phyloP scores from a whole-genome alignment of 2,888 invertebrate species.

The Melanophora roralis region DNA sequence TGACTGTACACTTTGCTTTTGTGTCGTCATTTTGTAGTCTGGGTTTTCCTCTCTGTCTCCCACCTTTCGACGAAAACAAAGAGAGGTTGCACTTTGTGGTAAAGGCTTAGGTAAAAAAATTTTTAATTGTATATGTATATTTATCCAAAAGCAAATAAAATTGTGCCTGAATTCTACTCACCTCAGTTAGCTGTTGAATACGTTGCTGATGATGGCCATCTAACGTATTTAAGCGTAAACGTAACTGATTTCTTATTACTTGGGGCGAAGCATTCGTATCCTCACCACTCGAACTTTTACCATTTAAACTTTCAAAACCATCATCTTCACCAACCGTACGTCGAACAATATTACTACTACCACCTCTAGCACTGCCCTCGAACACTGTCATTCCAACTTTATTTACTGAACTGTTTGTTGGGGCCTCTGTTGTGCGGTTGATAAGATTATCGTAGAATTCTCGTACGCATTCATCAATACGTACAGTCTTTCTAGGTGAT shows the following conservation, averaged over 20 bases:
- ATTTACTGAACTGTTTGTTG: neutral
- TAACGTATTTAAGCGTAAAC: slow-evolving; percentile 68
- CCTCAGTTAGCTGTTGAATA: slow-evolving; percentile 35
- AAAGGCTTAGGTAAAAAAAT: slow-evolving; percentile 7
- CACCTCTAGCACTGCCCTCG: neutral
- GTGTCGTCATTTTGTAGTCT: slow-evolving; percentile 63
- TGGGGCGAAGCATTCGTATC: slow-evolving; percentile 68
- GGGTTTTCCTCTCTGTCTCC: slow-evolving; percentile 63
- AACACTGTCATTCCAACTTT: neutral
- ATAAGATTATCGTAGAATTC: slow-evolving; percentile 67
- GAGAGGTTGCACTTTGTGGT: slow-evolving; percentile 1
- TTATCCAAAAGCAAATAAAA: neutral
- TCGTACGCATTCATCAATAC: slow-evolving; percentile 64
- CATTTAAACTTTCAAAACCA: slow-evolving; percentile 91
- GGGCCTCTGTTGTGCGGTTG: slow-evolving; percentile 45
- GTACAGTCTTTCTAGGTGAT: slow-evolving; percentile 58
- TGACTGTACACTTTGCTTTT: slow-evolving; percentile 25
- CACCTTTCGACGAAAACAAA: slow-evolving; percentile 29
- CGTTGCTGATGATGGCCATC: slow-evolving; percentile 32
- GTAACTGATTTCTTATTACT: slow-evolving; percentile 66
- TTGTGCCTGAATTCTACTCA: slow-evolving; percentile 12
- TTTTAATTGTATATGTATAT: too few relatives aligned
- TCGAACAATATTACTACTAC: slow-evolving; percentile 53
- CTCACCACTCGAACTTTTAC: slow-evolving; percentile 85
- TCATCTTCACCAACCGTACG: slow-evolving; percentile 82